These are phyloP conservation scores for Panorpa germanica DNA, from an alignment of 2,888 invertebrate species.

Conservation along the genomic window DNA sequence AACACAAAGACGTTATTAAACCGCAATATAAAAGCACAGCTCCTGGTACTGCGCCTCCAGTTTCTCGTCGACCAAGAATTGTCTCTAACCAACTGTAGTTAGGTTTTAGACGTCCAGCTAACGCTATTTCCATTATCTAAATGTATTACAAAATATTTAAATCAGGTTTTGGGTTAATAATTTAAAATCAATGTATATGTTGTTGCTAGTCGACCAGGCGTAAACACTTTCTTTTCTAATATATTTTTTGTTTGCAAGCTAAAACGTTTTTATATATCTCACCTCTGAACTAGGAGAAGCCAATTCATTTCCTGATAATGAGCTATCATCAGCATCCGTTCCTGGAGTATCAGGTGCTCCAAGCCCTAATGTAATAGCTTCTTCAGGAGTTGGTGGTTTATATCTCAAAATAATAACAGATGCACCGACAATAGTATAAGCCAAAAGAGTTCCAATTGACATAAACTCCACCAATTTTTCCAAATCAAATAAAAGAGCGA, in stretches of 20 bases:
- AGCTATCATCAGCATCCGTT: conserved; percentile 36
- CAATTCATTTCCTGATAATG: conserved; percentile 38
- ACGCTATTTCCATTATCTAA: conserved; percentile 32
- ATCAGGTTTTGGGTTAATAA: too few species aligned
- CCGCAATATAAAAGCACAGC: conserved; percentile 51
- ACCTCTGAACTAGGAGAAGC: conserved; percentile 38
- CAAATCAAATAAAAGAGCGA: conserved; percentile 73
- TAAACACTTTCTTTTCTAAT: too few species aligned
- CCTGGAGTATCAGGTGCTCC: conserved; percentile 32
- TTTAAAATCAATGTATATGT: too few species aligned
- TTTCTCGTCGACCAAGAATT: conserved; percentile 49
- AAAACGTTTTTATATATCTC: too few species aligned
- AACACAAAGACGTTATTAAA: conserved; percentile 48
- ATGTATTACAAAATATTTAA: too few species aligned
- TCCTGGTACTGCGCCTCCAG: conserved; percentile 53
- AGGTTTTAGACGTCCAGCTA: conserved; percentile 58
- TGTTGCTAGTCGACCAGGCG: too few species aligned
- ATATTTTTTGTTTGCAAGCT: too few species aligned
- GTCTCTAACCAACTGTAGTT: conserved; percentile 58
- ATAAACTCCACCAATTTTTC: conserved; percentile 85
- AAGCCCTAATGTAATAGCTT: conserved; percentile 26
- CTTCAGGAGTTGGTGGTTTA: conserved; percentile 33
- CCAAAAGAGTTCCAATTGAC: conserved; percentile 77
- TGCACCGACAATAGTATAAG: conserved; percentile 83
- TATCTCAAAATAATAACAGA: conserved; percentile 76